Percentiles rank a stretch among this genome's conserved stretches.
phyloP scores from a whole-genome alignment of 2,888 invertebrate genomes.

The Agrilus cyanescens region DNA sequence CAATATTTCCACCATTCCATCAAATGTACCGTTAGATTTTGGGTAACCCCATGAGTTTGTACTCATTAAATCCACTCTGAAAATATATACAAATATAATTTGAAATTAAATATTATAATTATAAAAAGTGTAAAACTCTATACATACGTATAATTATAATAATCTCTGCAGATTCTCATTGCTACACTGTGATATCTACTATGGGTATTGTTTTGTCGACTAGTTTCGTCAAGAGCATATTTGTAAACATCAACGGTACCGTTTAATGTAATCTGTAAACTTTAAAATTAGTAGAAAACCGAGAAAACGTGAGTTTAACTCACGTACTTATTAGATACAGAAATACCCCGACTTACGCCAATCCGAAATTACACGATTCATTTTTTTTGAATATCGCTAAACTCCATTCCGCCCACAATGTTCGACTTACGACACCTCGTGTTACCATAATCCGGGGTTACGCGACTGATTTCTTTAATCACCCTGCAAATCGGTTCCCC shows the following conservation, averaged over 20 bases:
- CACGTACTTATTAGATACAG: too few species aligned
- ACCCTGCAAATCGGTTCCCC: too few species aligned
- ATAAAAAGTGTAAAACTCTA: not conserved
- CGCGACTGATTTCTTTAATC: too few species aligned
- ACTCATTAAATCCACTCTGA: conserved; percentile 36
- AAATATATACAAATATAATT: conserved; percentile 11
- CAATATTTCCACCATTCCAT: conserved; percentile 51
- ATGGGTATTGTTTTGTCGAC: conserved; percentile 47
- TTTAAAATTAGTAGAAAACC: conserved; percentile 16
- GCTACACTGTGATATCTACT: conserved; percentile 51
- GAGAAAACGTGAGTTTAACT: too few species aligned
- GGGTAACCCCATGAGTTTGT: conserved; percentile 53
- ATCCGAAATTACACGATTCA: too few species aligned
- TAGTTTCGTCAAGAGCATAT: conserved; percentile 40
- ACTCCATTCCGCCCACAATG: too few species aligned
- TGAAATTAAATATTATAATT: not conserved
- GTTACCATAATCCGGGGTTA: too few species aligned
- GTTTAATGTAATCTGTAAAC: conserved; percentile 34
- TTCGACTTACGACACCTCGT: too few species aligned
- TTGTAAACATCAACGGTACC: conserved; percentile 33
- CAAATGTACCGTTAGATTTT: conserved; percentile 46
- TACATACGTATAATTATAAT: conserved; percentile 55
- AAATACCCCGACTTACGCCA: too few species aligned
- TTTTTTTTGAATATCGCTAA: too few species aligned
- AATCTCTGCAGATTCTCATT: conserved; percentile 45